Evolutionary conservation across 2,888 invertebrate genomes (phyloP), one percentile per base, ranked within the genome.

Genomic region (Mimachlamys varia): DNA sequence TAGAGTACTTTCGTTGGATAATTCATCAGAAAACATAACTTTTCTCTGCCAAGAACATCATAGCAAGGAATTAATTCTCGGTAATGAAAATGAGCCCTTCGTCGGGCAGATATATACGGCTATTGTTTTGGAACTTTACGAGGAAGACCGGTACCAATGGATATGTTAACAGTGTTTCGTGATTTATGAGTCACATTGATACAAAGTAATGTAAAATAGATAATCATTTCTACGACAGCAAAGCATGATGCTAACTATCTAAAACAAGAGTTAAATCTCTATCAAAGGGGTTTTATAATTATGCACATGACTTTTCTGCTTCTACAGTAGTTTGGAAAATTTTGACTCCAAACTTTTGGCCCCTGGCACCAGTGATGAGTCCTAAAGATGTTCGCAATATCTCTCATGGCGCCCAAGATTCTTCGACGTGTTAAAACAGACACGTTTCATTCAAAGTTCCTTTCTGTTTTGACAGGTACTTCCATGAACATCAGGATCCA

Each of bases 401-500:
- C n/a, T n/a, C 44, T 44, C 44, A 44, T 44, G 44, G 44, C 44
- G 44, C 7, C 44, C 44, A 44, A 44, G 4, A 44, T 3, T 44
- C 7, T 44, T 53, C 53, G 15, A 53, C 53, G 53, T 53, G 53
- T 53, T 22, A 19, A 19, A n/a, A 22, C 19, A 58, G 3, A 22
- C 58, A 58, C 19, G 22, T 58, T n/a, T 58, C 58, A 58, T n/a
- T 0, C 0, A 22, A 58, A 33, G 53, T 53, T 44, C 27, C 10
- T 10, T 53, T 53, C 17, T 10, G 27, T 88, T 50, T 53, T 88
- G n/a, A 4, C 53, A 88, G 88, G 27, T 53, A 53, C 53, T 88
- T 53, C 50, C n/a, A 12, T 44, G 88, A 88, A 50, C 33, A 50
- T 53, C 53, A 88, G 55, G 88, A 88, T 44, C 88, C 88, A 33